Conservation (phyloP, 2,888 invertebrate species). For the Lepidocyrtoides sp. region DNA sequence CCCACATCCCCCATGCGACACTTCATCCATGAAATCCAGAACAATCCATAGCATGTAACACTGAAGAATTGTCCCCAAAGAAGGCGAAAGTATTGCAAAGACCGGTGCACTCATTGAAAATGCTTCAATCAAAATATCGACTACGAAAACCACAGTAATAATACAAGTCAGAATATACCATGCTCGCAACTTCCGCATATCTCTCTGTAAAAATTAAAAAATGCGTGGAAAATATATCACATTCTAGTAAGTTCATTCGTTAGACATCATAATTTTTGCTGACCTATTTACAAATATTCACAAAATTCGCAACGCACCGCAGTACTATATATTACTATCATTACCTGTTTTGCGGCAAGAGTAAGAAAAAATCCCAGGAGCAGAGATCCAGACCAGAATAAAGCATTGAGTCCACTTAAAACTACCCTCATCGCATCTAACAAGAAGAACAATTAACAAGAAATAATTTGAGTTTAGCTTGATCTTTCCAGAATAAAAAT, state of each 20-base stretch:
- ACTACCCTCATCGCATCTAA: slow-evolving; percentile 63
- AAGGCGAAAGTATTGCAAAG: slow-evolving; percentile 60
- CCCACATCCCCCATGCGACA: slow-evolving; percentile 58
- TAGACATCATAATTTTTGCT: not conserved
- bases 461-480: no score
- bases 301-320: not conserved
- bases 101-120: slow-evolving; percentile 61
- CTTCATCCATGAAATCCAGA: slow-evolving; percentile 69
- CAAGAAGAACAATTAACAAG: not conserved
- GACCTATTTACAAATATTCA: not conserved
- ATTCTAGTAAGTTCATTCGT: no score
- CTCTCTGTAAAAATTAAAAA: slow-evolving; percentile 55
- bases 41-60: slow-evolving; percentile 79
- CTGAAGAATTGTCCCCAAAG: slow-evolving; percentile 64
- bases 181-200: slow-evolving; percentile 56
- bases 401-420: slow-evolving; percentile 56
- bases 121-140: slow-evolving; percentile 76
- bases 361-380: slow-evolving; percentile 67
- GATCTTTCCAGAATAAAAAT: no score
- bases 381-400: slow-evolving; percentile 66
- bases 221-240: not conserved
- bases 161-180: slow-evolving; percentile 76
- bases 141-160: slow-evolving; percentile 68
- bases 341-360: slow-evolving; percentile 69
- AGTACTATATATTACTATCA: not conserved